Conservation (phyloP, 2,888 invertebrate genomes). For the Synergus itoensis region DNA sequence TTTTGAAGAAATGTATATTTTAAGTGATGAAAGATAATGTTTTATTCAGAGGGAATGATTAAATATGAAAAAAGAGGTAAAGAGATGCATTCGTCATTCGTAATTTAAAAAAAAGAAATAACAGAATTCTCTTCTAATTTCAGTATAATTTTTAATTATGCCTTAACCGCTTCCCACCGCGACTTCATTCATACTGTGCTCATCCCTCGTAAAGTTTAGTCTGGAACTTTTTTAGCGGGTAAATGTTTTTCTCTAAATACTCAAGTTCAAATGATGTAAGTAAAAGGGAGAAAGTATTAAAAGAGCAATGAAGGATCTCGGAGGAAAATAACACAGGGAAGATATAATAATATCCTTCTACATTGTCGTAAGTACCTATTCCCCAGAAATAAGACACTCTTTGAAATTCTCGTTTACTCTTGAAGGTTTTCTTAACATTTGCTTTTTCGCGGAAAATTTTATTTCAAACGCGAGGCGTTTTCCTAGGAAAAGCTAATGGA, state of each 20-base stretch:
- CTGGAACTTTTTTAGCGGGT: background rate
- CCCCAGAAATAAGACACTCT: background rate
- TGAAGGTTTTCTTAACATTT: background rate
- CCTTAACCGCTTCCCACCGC: background rate
- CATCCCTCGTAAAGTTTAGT: background rate
- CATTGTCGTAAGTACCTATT: constrained; percentile 24
- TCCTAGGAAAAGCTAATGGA: no score
- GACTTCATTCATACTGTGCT: background rate
- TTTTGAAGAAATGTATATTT: no score
- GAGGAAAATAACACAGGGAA: background rate
- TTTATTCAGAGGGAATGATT: background rate
- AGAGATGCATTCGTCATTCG: background rate
- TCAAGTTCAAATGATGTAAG: background rate
- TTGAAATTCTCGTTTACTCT: constrained; percentile 5
- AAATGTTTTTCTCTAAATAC: constrained; percentile 24
- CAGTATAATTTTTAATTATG: background rate
- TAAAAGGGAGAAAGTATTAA: background rate
- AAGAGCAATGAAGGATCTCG: background rate
- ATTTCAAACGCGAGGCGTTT: background rate
- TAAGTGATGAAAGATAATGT: no score
- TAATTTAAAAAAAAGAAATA: background rate
- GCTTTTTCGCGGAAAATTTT: background rate
- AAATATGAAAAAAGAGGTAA: background rate
- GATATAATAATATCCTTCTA: constrained; percentile 12
- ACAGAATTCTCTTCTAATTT: background rate